Evolutionary conservation across 2,888 invertebrate genomes (phyloP).

Genomic region (Sclerodermus sp.): DNA sequence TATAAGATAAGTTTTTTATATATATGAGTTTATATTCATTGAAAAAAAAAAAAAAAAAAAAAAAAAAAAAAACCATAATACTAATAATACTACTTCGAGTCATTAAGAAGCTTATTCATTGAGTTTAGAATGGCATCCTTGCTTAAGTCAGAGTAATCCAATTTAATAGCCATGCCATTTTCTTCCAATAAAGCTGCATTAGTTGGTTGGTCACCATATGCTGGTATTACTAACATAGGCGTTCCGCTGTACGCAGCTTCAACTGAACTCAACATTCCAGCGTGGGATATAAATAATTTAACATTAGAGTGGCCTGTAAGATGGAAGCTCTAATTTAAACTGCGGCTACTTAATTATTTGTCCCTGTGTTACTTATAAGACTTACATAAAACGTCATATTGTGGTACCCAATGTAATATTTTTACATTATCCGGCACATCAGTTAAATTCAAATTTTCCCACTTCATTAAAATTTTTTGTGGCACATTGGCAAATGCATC

Average conservation of each 20-base stretch:
- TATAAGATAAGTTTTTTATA: no score
- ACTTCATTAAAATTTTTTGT: constrained; percentile 75
- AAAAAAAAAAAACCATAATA: no score
- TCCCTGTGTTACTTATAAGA: no score
- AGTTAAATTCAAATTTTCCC: constrained; percentile 57
- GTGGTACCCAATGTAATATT: constrained; percentile 71
- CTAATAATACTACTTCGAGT: constrained; percentile 34
- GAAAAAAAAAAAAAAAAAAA: no score
- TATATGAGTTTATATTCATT: no score
- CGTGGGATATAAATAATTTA: constrained; percentile 70
- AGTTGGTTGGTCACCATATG: constrained; percentile 68
- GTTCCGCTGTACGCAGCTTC: constrained; percentile 70
- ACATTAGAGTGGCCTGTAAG: constrained; percentile 68
- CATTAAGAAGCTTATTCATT: constrained; percentile 53
- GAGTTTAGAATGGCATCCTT: constrained; percentile 60
- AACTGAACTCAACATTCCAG: constrained; percentile 69
- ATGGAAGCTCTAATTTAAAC: no score
- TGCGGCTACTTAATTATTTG: no score
- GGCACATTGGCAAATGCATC: constrained; percentile 66
- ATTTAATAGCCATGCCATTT: constrained; percentile 61
- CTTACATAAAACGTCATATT: constrained; percentile 77
- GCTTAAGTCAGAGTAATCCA: constrained; percentile 60
- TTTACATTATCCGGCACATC: constrained; percentile 67
- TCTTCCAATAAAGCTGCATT: constrained; percentile 63
- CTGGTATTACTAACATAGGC: constrained; percentile 67